Base-by-base conservation (phyloP, 1,140 invertebrate genomes). In the Temnothorax nylanderi region DNA sequence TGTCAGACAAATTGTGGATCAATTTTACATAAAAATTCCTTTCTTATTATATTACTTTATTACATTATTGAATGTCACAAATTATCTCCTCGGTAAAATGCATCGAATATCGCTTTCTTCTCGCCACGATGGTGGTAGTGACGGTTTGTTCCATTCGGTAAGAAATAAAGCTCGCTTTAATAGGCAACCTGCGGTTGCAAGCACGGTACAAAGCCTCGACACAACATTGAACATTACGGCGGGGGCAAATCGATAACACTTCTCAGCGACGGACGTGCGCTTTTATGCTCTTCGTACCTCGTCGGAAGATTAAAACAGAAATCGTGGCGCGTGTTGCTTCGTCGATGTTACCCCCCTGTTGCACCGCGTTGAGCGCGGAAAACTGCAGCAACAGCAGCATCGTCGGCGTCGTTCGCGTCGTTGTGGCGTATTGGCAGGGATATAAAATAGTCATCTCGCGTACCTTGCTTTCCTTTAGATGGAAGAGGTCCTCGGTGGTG, bases 201-300 rank as follows among this genome's bases (percentile, higher is more conserved):
- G 32, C 44, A 16, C 37, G 56, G 26, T 21, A 67, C 34, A 18
- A 69, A 56, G 6, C 21, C 16, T 51, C 78, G 49, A 71, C 71
- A 81, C 69, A 56, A 44, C 34, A 71, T 69, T 54, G 21, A 71
- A 81, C 58, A 71, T 71, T 56, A 71, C 78, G 51, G n/a, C 13
- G 13, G n/a, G 13, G 5, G 16, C 64, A 21, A 69, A 47, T 69
- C 32, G 47, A 56, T 56, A 69, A 47, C 21, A n/a, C 54, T 58
- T 81, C 54, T 71, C 37, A 32, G 8, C 37, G 65, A 32, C 10
- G 13, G 32, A 49, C 5, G 34, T 54, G 16, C 13, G 32, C 21
- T 0, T 47, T 18, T 34, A 2, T 37, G 41, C 10, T 26, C 47
- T 64, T n/a, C 34, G 62, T n/a, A 41, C 18, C 34, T 26, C 6